Conservation (phyloP, 2,113 vertebrate species). For the Thunnus maccoyii region DNA sequence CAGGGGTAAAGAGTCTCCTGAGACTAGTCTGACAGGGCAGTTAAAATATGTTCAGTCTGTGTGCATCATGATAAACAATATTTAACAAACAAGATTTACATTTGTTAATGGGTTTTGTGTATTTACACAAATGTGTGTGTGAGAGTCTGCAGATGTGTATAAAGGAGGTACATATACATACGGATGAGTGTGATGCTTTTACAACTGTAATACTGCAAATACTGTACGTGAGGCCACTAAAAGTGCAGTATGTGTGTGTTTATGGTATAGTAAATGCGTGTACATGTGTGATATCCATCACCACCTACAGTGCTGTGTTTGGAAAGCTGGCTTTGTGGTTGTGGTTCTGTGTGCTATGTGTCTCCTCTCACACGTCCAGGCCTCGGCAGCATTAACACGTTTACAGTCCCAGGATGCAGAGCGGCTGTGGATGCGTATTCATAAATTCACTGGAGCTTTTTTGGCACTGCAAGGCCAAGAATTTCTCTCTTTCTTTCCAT, state of each 20-base stretch:
- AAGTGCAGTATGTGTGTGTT: conserved; percentile 15
- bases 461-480: conserved; percentile 25
- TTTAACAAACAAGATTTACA: conserved; percentile 42
- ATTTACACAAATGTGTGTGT: conserved; percentile 5
- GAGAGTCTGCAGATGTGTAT: conserved; percentile 3
- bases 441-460: conserved; percentile 56
- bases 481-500: conserved; percentile 50
- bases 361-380: conserved; percentile 58
- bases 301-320: conserved; percentile 63
- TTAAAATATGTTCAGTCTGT: conserved; percentile 60
- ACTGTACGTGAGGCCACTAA: not conserved
- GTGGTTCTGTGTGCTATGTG: conserved; percentile 49
- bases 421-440: conserved; percentile 58
- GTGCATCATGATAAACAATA: conserved; percentile 40
- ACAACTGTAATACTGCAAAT: conserved; percentile 12
- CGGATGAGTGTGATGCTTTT: conserved; percentile 12
- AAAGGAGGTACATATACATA: not conserved
- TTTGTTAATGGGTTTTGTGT: conserved; percentile 27
- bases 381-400: conserved; percentile 72
- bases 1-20: conserved; percentile 66
- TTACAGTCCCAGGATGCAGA: conserved; percentile 64
- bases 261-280: conserved; percentile 45
- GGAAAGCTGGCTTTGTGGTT: conserved; percentile 64
- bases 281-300: conserved; percentile 72
- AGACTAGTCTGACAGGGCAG: conserved; percentile 52